phyloP scores from a whole-genome alignment of 2,888 invertebrate genomes.

The Eristalis arbustorum region DNA sequence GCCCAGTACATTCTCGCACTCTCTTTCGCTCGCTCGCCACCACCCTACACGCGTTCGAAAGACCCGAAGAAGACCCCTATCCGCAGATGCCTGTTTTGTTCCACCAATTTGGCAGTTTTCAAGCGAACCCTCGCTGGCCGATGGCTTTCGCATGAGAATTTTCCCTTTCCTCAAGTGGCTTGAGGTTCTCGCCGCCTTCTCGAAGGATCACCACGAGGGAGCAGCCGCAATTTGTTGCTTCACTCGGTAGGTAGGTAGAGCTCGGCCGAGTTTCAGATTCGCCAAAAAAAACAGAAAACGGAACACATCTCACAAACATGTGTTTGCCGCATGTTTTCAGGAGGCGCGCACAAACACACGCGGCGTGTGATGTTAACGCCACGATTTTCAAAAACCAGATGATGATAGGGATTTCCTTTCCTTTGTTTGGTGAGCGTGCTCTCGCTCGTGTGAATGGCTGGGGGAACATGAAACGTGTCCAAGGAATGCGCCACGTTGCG shows the following conservation, averaged over 20 bases:
- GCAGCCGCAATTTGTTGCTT: neutral
- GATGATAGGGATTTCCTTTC: slow-evolving; percentile 20
- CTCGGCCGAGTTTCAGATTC: slow-evolving; percentile 20
- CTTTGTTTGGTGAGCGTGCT: neutral
- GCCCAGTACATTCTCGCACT: slow-evolving; percentile 33
- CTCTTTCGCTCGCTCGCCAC: neutral
- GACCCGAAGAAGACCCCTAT: slow-evolving; percentile 23
- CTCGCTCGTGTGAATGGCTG: too few species aligned
- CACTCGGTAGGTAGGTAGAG: neutral
- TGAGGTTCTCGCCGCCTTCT: neutral
- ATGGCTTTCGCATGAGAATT: neutral
- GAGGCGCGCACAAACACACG: slow-evolving; percentile 8
- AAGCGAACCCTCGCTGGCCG: neutral
- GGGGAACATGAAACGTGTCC: slow-evolving; percentile 26
- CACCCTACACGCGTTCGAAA: neutral
- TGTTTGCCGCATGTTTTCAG: slow-evolving; percentile 58
- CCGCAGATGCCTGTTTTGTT: slow-evolving; percentile 34
- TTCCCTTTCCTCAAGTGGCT: neutral
- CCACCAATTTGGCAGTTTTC: neutral
- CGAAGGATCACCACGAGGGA: neutral
- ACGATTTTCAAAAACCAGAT: slow-evolving; percentile 37
- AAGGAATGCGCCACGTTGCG: slow-evolving; percentile 60
- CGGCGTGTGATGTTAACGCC: slow-evolving; percentile 25
- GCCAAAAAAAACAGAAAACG: slow-evolving; percentile 3
- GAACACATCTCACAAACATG: slow-evolving; percentile 56